Conservation (phyloP, 92 coral and sea anemone genomes). For the Plumapathes pennacea region DNA sequence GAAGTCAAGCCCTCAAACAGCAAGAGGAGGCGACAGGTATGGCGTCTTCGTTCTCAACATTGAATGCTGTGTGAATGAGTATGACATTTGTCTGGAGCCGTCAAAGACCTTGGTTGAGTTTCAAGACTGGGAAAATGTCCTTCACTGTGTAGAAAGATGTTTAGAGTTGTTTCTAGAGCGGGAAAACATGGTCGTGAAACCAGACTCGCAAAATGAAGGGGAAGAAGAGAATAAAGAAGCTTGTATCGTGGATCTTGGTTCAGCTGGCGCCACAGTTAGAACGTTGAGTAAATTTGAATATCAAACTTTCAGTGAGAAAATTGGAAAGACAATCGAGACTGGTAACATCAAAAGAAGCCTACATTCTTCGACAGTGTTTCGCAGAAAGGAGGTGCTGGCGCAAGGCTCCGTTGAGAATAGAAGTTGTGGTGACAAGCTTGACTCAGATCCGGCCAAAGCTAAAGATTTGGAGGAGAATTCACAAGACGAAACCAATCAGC, state of each 20-base stretch:
- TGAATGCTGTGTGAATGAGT: constrained; percentile 62
- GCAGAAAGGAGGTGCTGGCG: too few species aligned
- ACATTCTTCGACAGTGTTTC: constrained; percentile 75
- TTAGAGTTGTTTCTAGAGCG: constrained; percentile 56
- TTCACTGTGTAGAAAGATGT: constrained; percentile 61
- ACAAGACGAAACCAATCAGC: too few species aligned
- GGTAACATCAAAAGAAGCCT: constrained; percentile 67
- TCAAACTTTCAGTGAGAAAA: not conserved
- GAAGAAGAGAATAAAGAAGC: not conserved
- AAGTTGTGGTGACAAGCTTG: too few species aligned
- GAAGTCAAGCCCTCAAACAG: constrained; percentile 29
- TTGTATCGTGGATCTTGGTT: constrained; percentile 7
- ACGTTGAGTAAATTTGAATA: not conserved
- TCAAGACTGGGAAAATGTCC: constrained; percentile 83
- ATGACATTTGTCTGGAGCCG: constrained; percentile 91
- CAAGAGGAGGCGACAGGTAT: constrained; percentile 60
- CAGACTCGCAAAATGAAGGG: constrained; percentile 22
- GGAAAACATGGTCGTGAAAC: constrained; percentile 27
- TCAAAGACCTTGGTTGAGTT: constrained; percentile 93
- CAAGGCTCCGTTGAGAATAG: too few species aligned
- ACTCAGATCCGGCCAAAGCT: too few species aligned
- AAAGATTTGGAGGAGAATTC: too few species aligned
- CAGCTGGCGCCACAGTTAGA: constrained; percentile 9
- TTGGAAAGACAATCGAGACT: constrained; percentile 55
- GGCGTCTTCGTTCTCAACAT: constrained; percentile 79